phyloP scores from a whole-genome alignment of 2,113 vertebrate genomes.

The Elaphurus davidianus region DNA sequence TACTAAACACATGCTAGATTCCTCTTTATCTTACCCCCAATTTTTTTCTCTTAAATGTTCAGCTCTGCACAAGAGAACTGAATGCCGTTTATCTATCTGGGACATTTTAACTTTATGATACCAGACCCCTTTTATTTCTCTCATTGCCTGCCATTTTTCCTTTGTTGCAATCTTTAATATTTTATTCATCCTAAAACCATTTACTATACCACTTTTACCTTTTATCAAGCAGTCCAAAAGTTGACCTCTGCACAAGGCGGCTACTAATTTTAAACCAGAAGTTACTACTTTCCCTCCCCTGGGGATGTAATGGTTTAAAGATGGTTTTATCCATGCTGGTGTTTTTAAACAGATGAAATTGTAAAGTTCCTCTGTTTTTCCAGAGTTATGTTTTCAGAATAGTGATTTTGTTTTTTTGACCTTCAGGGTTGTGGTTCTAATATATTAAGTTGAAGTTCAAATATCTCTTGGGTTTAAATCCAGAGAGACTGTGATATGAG shows the following conservation, averaged over 20 bases:
- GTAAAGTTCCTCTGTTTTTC: neutral
- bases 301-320: neutral
- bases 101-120: neutral
- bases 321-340: neutral
- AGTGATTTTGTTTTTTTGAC: neutral
- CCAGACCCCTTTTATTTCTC: neutral
- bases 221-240: neutral
- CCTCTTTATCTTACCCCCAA: neutral
- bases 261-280: slow-evolving; percentile 1
- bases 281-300: neutral
- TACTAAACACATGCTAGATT: neutral
- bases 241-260: neutral
- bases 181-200: neutral
- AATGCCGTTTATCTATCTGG: neutral
- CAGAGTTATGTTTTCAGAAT: neutral
- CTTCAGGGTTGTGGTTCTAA: neutral
- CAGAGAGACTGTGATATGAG: neutral
- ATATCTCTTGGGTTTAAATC: neutral
- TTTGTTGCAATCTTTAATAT: neutral
- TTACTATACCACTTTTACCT: neutral
- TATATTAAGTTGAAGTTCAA: neutral
- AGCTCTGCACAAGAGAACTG: neutral
- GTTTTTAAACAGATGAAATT: neutral
- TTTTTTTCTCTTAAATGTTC: neutral
- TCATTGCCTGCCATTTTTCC: neutral